Evolutionary conservation across 2,113 vertebrate genomes (phyloP).

Genomic region (Donacobius atricapilla): DNA sequence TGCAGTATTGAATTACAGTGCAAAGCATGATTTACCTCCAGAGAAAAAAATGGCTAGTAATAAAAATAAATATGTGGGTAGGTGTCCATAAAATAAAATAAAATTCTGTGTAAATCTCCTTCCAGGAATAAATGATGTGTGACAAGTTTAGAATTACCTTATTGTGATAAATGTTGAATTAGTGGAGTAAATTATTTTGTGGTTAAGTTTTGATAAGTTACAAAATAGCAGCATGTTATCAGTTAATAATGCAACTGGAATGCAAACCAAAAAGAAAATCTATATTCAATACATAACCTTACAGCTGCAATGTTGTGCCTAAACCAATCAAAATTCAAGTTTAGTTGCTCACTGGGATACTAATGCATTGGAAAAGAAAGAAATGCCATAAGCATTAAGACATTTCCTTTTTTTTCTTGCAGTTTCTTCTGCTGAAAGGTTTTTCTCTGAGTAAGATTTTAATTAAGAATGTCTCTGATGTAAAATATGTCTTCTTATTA

Average conservation of each 20-base stretch:
- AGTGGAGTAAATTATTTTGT: background rate
- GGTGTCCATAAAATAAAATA: background rate
- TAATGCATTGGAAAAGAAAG: background rate
- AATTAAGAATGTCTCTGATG: background rate
- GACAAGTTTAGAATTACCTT: background rate
- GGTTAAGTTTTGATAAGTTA: background rate
- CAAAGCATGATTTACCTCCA: background rate
- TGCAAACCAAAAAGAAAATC: background rate
- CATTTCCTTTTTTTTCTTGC: background rate
- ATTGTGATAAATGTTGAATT: conserved; percentile 22
- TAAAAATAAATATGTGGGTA: background rate
- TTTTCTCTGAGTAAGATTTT: background rate
- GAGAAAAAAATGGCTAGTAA: background rate
- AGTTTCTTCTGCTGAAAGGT: background rate
- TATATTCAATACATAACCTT: background rate
- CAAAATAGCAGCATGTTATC: background rate
- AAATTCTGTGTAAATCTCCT: background rate
- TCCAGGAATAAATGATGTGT: background rate
- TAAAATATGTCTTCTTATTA: background rate
- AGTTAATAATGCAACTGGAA: background rate
- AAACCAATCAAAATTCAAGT: background rate
- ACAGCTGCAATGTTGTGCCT: background rate
- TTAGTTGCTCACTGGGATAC: background rate
- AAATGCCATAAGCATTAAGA: background rate
- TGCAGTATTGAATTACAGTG: background rate